These are phyloP conservation scores for Drosophila melanosoma DNA, from an alignment of 2,888 invertebrate species.

Conservation along the genomic window DNA sequence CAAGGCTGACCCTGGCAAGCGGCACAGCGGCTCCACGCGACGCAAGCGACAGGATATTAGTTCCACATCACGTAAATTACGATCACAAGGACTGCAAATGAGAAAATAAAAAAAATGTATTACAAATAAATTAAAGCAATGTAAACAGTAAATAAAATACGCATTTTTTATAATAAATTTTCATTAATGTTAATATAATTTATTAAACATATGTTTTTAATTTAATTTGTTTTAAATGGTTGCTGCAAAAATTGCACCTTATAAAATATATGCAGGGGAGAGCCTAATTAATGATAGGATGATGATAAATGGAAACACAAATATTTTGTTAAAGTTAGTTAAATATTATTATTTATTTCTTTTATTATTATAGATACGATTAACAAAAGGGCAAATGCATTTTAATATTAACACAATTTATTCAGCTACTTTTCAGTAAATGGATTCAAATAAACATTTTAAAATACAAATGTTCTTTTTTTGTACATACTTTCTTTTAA, in stretches of 20 bases:
- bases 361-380: neutral
- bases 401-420: neutral
- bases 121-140: neutral
- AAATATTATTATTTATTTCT: too few species aligned
- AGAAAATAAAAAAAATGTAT: neutral
- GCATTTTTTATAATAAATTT: neutral
- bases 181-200: neutral
- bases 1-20: conserved; percentile 89
- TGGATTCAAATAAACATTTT: neutral
- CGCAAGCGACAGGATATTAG: conserved; percentile 89
- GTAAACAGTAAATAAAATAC: conserved; percentile 7
- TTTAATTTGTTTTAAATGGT: neutral
- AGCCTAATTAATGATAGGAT: neutral
- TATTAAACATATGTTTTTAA: neutral
- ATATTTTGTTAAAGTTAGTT: neutral
- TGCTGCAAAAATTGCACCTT: neutral
- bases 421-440: neutral
- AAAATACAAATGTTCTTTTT: neutral
- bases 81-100: conserved; percentile 88
- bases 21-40: conserved; percentile 88
- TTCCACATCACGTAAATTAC: conserved; percentile 90
- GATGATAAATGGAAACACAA: neutral
- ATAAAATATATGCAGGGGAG: neutral
- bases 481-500: neutral
- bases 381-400: neutral